Percentiles rank a stretch among this genome's conserved stretches.
Conservation (phyloP, 2,888 invertebrate species). For the Brassicogethes aeneus region DNA sequence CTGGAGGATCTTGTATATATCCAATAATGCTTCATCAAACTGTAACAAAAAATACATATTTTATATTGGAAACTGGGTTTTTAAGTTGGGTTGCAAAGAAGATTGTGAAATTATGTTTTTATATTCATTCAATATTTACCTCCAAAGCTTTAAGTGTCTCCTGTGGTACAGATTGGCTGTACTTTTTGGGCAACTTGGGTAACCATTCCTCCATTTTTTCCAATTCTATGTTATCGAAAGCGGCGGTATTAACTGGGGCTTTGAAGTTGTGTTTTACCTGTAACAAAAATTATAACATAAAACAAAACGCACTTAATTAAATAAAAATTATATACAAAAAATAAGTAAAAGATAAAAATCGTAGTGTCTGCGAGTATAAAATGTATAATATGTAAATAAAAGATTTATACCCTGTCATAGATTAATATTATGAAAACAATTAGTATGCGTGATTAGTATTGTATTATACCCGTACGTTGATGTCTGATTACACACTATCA, state of each 20-base stretch:
- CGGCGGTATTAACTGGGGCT: too few relatives aligned
- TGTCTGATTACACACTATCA: slow-evolving; percentile 42
- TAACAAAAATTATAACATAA: slow-evolving; percentile 26
- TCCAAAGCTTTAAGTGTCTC: slow-evolving; percentile 40
- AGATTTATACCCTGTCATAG: slow-evolving; percentile 15
- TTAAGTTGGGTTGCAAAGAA: slow-evolving; percentile 1
- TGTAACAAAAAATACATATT: slow-evolving; percentile 34
- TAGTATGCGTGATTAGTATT: slow-evolving; percentile 35
- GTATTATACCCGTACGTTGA: slow-evolving; percentile 36
- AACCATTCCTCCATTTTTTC: slow-evolving; percentile 37
- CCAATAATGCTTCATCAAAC: slow-evolving; percentile 46
- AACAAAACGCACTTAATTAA: slow-evolving; percentile 2
- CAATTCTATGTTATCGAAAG: too few relatives aligned
- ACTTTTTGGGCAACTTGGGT: slow-evolving; percentile 44
- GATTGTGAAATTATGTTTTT: slow-evolving; percentile 2
- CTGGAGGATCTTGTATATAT: slow-evolving; percentile 59
- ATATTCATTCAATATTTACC: slow-evolving; percentile 32
- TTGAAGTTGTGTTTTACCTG: slow-evolving; percentile 44
- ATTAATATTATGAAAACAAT: slow-evolving; percentile 20
- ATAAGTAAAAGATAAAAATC: neutral
- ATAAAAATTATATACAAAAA: neutral
- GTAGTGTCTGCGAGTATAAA: neutral
- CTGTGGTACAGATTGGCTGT: slow-evolving; percentile 37
- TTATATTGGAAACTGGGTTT: too few relatives aligned
- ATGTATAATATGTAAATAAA: neutral